Evolutionary conservation across 2,797 vertebrate genomes (phyloP), one percentile per base, ranked within the genome.

Genomic region (Phyllotis vaccarum): DNA sequence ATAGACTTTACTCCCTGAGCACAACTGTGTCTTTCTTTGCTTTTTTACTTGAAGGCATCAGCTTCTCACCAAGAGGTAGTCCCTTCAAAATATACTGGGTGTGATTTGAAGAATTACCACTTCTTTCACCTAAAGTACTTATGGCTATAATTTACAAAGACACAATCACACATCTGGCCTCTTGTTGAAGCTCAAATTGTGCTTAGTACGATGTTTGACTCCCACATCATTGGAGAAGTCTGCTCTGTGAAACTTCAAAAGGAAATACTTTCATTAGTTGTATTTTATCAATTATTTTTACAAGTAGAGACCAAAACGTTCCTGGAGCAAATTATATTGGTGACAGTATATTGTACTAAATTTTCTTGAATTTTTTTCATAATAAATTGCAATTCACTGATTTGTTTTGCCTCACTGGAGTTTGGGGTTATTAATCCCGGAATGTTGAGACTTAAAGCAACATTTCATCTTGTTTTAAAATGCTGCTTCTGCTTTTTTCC

Each of bases 1-100:
- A 49, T 95, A 98, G 96, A 96, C 97, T 98, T 97, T 97, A 94
- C 62, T 96, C 95, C 88, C 0, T 96, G 43, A 80, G 96, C 93
- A 78, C 82, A 66, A 83, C 96, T 92, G 79, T 90, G 82, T 76
- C 21, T 95, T 92, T 95, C 52, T 95, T 82, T 78, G 43, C 5
- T 12, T 21, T 21, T 83, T 86, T 82, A 27, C 72, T 58, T 93
- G 95, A 34, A 76, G 27, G 31, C 21, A 52, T 80, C 52, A 86
- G 29, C 13, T 60, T 12, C 37, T 96, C 90, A 43, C 29, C 78
- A 54, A 81, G 54, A 90, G 74, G n/a, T 94, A 31, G 64, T n/a
- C 11, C 6, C 46, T 54, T 86, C 56, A 27, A 70, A 76, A 54
- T 22, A 1, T 58, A 13, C 9, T 62, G 40, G 64, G 0, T 62